Base-by-base conservation (phyloP, 2,888 invertebrate species). In the Poecilobothrus nobilitatus region DNA sequence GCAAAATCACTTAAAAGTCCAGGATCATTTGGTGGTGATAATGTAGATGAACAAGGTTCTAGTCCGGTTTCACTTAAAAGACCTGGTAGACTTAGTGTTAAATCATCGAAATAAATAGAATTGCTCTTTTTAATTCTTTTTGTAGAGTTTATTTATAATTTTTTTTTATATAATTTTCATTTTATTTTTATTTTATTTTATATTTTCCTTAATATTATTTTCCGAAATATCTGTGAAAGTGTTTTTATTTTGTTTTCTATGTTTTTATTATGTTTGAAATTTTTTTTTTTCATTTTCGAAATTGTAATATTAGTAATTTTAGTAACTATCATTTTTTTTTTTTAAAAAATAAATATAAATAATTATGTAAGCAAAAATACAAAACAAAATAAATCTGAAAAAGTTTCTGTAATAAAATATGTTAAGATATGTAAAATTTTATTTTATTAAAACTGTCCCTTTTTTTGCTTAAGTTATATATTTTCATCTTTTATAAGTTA, bases 61-160 rank as follows among this genome's bases (percentile, higher is more conserved):
- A 67, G 71, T 34, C 67, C 68, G 22, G 68, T 53, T 61, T 63
- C 68, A 67, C 70, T 67, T 61, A 78, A 78, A 75, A 79, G 80
- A 71, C 78, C 78, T 68, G 74, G 75, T 68, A 80, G 81, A 68
- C 75, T 81, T 72, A 73, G 76, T 71, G 76, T 79, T 73, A 77
- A 79, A 74, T 18, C 53, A 53, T 12, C 41, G 7, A 27, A 53
- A 53, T n/a, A 53, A 53, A 53, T 53, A 53, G 53, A 53, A 37
- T 5, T 37, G 53, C 15, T 53, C 15, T 53, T 53, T 53, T 15
- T 18, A 53, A 53, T 18, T 12, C 15, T 12, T 12, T 18, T 53
- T 53, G 15, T 18, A 53, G 18, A 53, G 6, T n/a, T 53, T 18
- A 53, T 53, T 53, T 53, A 53, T 53, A 18, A 53, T 53, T 53